phyloP scores from a whole-genome alignment of 2,888 invertebrate species.

The Shargacucullia verbasci region DNA sequence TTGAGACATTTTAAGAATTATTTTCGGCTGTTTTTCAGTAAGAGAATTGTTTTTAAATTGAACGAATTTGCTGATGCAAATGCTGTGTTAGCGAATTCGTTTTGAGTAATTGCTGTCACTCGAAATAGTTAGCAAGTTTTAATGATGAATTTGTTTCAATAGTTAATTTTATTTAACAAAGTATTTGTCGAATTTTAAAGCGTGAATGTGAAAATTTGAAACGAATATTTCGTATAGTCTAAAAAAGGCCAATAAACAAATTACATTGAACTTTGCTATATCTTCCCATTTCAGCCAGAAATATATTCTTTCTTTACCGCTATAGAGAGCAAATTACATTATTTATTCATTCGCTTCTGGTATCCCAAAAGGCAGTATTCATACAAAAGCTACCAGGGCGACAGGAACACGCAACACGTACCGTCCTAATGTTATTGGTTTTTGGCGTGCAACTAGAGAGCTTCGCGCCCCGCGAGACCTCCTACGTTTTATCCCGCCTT shows the following conservation, averaged over 20 bases:
- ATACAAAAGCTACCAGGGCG: constrained; percentile 65
- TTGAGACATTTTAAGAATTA: constrained; percentile 38
- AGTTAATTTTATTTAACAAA: no score
- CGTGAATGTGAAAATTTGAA: no score
- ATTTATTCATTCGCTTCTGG: constrained; percentile 44
- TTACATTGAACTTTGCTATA: neutral
- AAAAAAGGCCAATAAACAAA: no score
- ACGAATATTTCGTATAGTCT: no score
- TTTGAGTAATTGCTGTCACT: constrained; percentile 12
- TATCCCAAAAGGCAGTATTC: constrained; percentile 36
- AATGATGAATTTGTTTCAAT: neutral
- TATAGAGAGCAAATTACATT: constrained; percentile 39
- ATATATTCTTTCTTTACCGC: constrained; percentile 16
- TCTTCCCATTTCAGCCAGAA: constrained; percentile 1
- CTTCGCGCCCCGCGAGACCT: constrained; percentile 72
- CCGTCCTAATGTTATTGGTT: constrained; percentile 85
- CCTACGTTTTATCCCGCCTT: constrained; percentile 76
- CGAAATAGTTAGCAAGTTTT: neutral
- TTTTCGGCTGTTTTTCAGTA: constrained; percentile 22
- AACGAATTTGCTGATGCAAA: constrained; percentile 6
- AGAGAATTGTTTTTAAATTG: constrained; percentile 23
- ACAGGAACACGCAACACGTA: constrained; percentile 74
- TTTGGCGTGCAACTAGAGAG: constrained; percentile 71
- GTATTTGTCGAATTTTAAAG: no score
- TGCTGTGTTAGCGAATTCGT: constrained; percentile 15